phyloP scores from a whole-genome alignment of 2,113 vertebrate genomes.

The Etheostoma cragini region DNA sequence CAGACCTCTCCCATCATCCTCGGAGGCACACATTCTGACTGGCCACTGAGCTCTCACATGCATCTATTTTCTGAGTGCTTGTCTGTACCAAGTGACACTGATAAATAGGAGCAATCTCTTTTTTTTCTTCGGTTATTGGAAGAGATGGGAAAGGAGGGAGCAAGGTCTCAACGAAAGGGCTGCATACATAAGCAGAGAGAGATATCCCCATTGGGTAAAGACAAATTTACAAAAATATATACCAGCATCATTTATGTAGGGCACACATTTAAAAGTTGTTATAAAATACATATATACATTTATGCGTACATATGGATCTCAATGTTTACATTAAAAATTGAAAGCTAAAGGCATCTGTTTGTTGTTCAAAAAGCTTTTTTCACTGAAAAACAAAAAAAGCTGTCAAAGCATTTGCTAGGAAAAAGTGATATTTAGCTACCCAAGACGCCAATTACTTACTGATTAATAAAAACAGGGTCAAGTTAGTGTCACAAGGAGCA shows the following conservation, averaged over 20 bases:
- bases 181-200: constrained; percentile 60
- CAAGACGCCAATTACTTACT: constrained; percentile 27
- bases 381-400: neutral
- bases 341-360: neutral
- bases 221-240: constrained; percentile 29
- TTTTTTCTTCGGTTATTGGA: constrained; percentile 48
- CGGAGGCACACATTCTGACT: constrained; percentile 27
- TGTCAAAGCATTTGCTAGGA: neutral
- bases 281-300: too few species aligned
- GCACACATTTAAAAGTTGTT: constrained; percentile 6
- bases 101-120: constrained; percentile 74
- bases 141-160: neutral
- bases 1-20: constrained; percentile 19
- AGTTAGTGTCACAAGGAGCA: constrained; percentile 7
- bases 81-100: constrained; percentile 72
- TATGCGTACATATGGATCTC: neutral
- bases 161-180: constrained; percentile 39
- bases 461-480: constrained; percentile 40
- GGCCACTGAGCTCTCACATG: constrained; percentile 41
- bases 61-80: constrained; percentile 63
- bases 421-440: constrained; percentile 4
- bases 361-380: constrained; percentile 7
- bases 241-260: constrained; percentile 15
- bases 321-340: constrained; percentile 10
- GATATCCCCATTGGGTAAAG: constrained; percentile 32